phyloP scores from a whole-genome alignment of 1,140 invertebrate genomes.

The Nasonia longicornis region DNA sequence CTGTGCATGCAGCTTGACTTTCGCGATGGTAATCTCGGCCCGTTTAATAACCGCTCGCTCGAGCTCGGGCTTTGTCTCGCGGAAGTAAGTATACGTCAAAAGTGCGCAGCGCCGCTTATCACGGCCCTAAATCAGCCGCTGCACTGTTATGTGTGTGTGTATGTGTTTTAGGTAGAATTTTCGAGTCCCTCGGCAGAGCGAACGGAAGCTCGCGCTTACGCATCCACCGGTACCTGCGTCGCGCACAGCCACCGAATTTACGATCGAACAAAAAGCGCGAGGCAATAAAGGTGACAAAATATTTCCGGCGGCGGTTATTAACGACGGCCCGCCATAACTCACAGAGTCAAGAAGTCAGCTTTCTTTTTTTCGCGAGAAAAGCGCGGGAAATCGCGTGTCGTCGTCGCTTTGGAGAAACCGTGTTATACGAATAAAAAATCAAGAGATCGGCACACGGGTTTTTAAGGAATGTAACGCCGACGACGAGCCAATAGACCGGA shows the following conservation, averaged over 20 bases:
- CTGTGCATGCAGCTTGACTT: background rate
- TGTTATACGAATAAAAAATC: background rate
- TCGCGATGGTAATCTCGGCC: background rate
- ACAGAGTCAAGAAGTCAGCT: background rate
- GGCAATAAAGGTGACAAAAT: conserved; percentile 67
- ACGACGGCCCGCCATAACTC: conserved; percentile 54
- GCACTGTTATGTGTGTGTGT: no score
- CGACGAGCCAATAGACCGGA: background rate
- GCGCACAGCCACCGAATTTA: conserved; percentile 60
- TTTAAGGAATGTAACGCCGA: background rate
- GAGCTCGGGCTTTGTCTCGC: background rate
- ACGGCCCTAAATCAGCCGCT: background rate
- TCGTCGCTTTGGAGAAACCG: no score
- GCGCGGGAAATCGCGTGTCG: background rate
- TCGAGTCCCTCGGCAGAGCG: background rate
- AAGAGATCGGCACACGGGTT: background rate
- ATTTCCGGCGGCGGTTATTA: conserved; percentile 63
- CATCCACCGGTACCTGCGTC: conserved; percentile 24
- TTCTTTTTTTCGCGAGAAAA: background rate
- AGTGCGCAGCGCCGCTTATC: background rate
- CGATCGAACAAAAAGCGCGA: conserved; percentile 59
- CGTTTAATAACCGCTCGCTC: background rate
- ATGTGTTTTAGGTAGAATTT: background rate
- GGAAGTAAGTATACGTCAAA: background rate
- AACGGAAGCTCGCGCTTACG: background rate